phyloP scores from a whole-genome alignment of 2,797 vertebrate species.

The Crenichthys baileyi region DNA sequence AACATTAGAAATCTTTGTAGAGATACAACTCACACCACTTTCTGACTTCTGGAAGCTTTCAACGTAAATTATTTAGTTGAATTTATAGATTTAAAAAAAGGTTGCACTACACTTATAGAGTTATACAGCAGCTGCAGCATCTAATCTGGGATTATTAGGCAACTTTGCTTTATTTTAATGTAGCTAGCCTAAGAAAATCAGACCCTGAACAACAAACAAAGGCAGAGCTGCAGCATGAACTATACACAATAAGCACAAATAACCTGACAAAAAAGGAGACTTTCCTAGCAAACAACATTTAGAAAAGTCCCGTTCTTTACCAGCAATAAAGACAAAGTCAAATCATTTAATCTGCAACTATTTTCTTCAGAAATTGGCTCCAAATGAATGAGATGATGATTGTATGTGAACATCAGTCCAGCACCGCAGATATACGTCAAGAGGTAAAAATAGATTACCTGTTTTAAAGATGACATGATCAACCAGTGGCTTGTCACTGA shows the following conservation, averaged over 20 bases:
- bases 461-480: constrained; percentile 82
- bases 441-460: constrained; percentile 56
- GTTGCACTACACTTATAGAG: neutral
- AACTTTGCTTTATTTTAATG: neutral
- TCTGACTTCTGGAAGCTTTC: neutral
- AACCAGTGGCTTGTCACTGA: constrained; percentile 83
- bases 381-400: neutral
- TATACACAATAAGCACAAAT: neutral
- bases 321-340: no score
- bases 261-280: neutral
- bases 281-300: neutral
- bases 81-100: neutral
- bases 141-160: neutral
- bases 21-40: neutral
- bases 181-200: neutral
- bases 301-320: neutral
- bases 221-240: neutral
- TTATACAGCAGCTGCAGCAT: neutral
- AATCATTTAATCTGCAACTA: no score
- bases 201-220: neutral
- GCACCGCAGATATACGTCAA: neutral
- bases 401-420: neutral
- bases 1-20: neutral
- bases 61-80: neutral
- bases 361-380: neutral